Conservation (phyloP, 2,797 vertebrate genomes). For the Liparis tanakae region DNA sequence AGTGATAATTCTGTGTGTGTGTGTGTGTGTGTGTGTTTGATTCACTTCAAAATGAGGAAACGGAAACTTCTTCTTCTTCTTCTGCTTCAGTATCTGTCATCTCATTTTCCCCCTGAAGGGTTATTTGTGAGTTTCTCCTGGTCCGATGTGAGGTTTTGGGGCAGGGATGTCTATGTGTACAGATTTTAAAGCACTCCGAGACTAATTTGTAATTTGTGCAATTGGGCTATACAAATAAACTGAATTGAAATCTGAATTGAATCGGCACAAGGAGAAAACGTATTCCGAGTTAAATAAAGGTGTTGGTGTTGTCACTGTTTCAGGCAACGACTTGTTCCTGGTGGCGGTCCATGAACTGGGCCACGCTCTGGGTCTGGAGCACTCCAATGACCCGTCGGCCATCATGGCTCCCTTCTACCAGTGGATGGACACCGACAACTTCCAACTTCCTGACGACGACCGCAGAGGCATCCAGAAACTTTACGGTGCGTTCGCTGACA, state of each 20-base stretch:
- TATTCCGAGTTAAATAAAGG: background rate
- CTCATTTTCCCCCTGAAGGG: too few relatives aligned
- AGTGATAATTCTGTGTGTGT: background rate
- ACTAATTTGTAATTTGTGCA: too few relatives aligned
- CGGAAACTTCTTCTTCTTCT: background rate
- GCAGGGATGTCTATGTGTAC: too few relatives aligned
- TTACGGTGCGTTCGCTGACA: conserved; percentile 80
- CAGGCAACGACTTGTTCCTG: conserved; percentile 93
- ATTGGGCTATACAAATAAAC: too few relatives aligned
- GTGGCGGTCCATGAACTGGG: conserved; percentile 93
- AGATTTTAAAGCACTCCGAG: too few relatives aligned
- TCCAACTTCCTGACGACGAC: conserved; percentile 90
- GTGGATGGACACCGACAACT: conserved; percentile 95
- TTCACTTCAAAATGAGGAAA: conserved; percentile 42
- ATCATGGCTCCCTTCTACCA: conserved; percentile 97
- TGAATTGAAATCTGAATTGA: too few relatives aligned
- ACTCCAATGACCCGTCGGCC: conserved; percentile 91
- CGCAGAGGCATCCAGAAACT: conserved; percentile 91
- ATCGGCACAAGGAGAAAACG: background rate
- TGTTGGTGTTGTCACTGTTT: conserved; percentile 30
- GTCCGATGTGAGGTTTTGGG: too few relatives aligned
- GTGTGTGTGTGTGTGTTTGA: conserved; percentile 19
- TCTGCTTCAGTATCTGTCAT: background rate
- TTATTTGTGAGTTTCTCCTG: too few relatives aligned
- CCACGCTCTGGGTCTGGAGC: conserved; percentile 91